These are phyloP conservation scores for Anorthoa munda DNA, from an alignment of 2,888 invertebrate species.

Conservation along the genomic window DNA sequence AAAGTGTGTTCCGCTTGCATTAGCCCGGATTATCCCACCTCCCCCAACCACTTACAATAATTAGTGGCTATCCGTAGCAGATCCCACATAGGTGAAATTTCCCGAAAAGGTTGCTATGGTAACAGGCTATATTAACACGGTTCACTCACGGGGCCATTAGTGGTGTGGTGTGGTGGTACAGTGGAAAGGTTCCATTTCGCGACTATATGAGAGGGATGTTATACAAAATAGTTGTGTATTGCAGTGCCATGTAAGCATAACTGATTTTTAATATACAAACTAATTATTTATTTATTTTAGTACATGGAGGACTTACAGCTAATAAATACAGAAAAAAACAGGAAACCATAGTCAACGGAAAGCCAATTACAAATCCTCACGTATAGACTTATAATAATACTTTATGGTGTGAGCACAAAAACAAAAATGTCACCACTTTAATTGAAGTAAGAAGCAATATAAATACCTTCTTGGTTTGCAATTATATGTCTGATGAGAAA, in stretches of 20 bases:
- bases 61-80: slow-evolving; percentile 15
- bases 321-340: too few species aligned
- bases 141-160: slow-evolving; percentile 50
- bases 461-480: too few species aligned
- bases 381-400: too few species aligned
- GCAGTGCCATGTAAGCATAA: too few species aligned
- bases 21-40: slow-evolving; percentile 18
- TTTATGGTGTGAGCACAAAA: too few species aligned
- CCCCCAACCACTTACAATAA: slow-evolving; percentile 25
- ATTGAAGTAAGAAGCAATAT: too few species aligned
- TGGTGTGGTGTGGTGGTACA: not conserved
- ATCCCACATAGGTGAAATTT: slow-evolving; percentile 48
- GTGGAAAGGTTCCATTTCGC: slow-evolving; percentile 18
- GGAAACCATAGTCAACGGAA: too few species aligned
- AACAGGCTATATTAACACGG: slow-evolving; percentile 48
- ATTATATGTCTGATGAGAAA: too few species aligned
- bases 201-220: slow-evolving; percentile 24
- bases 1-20: not conserved
- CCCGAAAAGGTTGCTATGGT: slow-evolving; percentile 56
- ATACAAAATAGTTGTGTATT: not conserved
- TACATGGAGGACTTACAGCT: too few species aligned
- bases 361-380: too few species aligned
- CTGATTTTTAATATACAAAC: not conserved
- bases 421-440: too few species aligned
- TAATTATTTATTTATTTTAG: too few species aligned